A percentile compares a stretch with the other conserved stretches of the same genome.
Evolutionary conservation across 1,140 invertebrate species (phyloP).

Genomic region (Lasioglossum baleicum): DNA sequence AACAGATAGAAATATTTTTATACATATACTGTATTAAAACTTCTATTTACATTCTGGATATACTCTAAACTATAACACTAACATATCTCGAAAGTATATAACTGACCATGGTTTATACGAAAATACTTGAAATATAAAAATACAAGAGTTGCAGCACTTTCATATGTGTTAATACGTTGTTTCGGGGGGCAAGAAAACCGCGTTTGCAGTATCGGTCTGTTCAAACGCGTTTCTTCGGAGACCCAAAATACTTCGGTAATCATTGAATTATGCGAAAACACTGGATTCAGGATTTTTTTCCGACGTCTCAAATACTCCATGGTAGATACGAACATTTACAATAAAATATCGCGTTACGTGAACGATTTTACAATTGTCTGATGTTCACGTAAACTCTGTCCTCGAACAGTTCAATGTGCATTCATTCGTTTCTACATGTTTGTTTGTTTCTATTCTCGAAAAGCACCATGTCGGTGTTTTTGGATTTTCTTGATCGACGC

Average conservation of each 20-base stretch:
- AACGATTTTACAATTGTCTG: conserved; percentile 35
- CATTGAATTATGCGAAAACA: conserved; percentile 36
- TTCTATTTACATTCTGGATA: conserved; percentile 28
- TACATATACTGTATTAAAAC: conserved; percentile 3
- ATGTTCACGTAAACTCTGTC: conserved; percentile 23
- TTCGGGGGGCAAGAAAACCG: conserved; percentile 6
- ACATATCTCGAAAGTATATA: conserved; percentile 28
- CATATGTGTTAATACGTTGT: conserved; percentile 25
- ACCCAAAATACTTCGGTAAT: conserved; percentile 29
- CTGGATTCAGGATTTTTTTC: conserved; percentile 9
- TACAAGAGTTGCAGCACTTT: conserved; percentile 47
- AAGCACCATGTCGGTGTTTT: conserved; percentile 21
- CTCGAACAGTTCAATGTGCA: conserved; percentile 18
- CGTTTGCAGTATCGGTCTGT: conserved; percentile 1
- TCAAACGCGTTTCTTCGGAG: conserved; percentile 17
- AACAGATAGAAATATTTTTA: conserved; percentile 15
- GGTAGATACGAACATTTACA: conserved; percentile 34
- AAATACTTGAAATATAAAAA: conserved; percentile 57
- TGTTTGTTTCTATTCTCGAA: not conserved
- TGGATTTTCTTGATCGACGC: conserved; percentile 19
- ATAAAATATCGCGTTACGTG: conserved; percentile 25
- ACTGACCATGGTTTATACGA: conserved; percentile 56
- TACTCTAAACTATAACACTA: conserved; percentile 28
- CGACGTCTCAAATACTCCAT: conserved; percentile 18
- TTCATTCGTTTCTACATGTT: not conserved